Evolutionary conservation across 2,797 vertebrate genomes (phyloP), one percentile per base, ranked within the genome.

Genomic region (Cichlasoma orientale): DNA sequence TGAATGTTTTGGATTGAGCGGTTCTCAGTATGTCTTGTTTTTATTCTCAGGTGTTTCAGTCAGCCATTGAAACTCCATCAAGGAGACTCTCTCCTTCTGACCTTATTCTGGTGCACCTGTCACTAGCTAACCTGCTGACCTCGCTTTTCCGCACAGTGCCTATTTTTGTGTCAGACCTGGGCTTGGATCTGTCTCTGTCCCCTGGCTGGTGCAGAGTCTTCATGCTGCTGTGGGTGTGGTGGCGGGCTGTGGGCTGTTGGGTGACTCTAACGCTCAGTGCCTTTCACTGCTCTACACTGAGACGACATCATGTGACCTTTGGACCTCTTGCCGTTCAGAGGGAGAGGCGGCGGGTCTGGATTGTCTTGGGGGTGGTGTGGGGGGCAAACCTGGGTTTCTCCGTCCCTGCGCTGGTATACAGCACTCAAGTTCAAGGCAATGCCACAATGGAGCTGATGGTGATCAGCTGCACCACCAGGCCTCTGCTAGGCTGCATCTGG

Each of bases 191-290:
- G 57, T 90, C 90, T 3, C 88, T 97, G 74, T 90, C 93, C 5
- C 76, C 91, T 0, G 82, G 77, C 56, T 96, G 95, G 95, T 96
- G 96, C 53, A 68, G 91, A 16, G 41, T 96, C 75, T 97, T 96
- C 89, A 97, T 97, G 96, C 90, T 96, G 66, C 87, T 96, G 61
- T 96, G 96, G 96, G 94, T 97, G 81, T 95, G 96, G 94, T 95
- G 96, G 94, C 91, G 96, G 52, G 92, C 94, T 0, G 96, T 96
- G 82, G 93, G 96, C 54, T 95, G 95, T 56, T 97, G 96, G 96
- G 89, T 93, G 66, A 97, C 96, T 2, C 92, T 97, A 5, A 83
- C 89, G 0, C 94, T 96, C 18, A 96, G 96, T 21, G 19, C 89
- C 58, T 96, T 96, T 87, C 96, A 97, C 81, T 96, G 93, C 71